These are phyloP conservation scores for Autographa gamma DNA, from an alignment of 2,888 invertebrate species.

Conservation along the genomic window DNA sequence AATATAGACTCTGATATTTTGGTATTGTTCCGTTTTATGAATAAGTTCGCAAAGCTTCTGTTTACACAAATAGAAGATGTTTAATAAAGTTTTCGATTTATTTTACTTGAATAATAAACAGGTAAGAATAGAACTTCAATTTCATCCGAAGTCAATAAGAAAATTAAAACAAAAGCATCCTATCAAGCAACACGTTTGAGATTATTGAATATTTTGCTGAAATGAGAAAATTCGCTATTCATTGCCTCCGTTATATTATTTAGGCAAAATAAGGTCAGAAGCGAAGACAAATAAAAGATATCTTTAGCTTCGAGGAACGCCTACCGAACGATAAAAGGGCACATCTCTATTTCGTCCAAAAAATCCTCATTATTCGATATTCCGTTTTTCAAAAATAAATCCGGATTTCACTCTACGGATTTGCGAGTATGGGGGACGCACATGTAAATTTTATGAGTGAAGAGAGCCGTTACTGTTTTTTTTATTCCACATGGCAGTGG, in stretches of 20 bases:
- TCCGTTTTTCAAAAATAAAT: background rate
- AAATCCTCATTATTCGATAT: background rate
- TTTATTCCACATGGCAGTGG: background rate
- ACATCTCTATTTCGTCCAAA: constrained; percentile 9
- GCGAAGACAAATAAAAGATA: constrained; percentile 67
- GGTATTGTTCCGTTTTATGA: too few relatives aligned
- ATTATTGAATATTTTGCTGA: constrained; percentile 66
- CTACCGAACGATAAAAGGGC: constrained; percentile 24
- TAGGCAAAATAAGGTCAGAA: constrained; percentile 75
- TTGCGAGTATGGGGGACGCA: background rate
- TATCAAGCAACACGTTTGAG: constrained; percentile 57
- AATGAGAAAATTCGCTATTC: constrained; percentile 65
- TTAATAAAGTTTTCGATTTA: background rate
- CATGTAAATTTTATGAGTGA: constrained; percentile 1
- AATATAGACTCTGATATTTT: background rate
- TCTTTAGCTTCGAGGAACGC: constrained; percentile 64
- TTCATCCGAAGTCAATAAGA: constrained; percentile 24
- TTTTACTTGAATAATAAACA: background rate
- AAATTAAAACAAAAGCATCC: constrained; percentile 49
- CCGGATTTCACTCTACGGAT: background rate
- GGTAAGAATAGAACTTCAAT: background rate
- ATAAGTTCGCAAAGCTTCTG: background rate
- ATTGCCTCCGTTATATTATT: constrained; percentile 70
- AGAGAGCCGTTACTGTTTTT: background rate
- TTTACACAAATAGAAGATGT: background rate